These are phyloP conservation scores for Lophura swinhoii DNA, from an alignment of 2,797 vertebrate genomes.

Conservation along the genomic window DNA sequence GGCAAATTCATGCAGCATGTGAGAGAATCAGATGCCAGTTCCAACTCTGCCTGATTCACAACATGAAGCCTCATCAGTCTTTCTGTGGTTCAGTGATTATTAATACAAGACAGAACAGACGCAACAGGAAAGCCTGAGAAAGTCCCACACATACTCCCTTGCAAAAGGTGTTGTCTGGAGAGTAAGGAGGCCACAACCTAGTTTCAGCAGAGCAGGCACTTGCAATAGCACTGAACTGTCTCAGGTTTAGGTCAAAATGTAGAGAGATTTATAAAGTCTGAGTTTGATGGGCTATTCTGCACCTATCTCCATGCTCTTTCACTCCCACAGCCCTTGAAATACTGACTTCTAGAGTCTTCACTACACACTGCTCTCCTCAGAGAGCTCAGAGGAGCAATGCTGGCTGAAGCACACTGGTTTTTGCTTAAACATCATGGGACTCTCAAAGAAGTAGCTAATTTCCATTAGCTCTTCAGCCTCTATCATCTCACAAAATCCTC, in stretches of 20 bases:
- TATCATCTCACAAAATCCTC: neutral
- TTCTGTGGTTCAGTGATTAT: slow-evolving; percentile 68
- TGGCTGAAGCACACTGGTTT: neutral
- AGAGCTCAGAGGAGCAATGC: neutral
- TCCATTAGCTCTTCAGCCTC: neutral
- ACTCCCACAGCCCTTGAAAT: neutral
- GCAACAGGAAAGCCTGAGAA: slow-evolving; percentile 70
- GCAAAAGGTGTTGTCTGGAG: slow-evolving; percentile 37
- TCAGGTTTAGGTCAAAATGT: neutral
- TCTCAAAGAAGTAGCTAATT: neutral
- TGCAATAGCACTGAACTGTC: neutral
- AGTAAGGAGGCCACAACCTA: neutral
- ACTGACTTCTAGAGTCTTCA: neutral
- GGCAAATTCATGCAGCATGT: neutral
- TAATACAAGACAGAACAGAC: slow-evolving; percentile 40
- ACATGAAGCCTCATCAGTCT: slow-evolving; percentile 68
- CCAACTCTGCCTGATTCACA: slow-evolving; percentile 60
- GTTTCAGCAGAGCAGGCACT: slow-evolving; percentile 16
- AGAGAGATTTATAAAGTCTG: neutral
- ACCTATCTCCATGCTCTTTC: neutral
- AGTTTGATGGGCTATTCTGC: neutral
- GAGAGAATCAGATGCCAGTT: neutral
- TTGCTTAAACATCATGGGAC: neutral
- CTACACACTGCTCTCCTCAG: neutral
- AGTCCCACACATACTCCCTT: slow-evolving; percentile 50